Base-by-base conservation (phyloP, 2,888 invertebrate genomes). In the Meteorus cinctellus region DNA sequence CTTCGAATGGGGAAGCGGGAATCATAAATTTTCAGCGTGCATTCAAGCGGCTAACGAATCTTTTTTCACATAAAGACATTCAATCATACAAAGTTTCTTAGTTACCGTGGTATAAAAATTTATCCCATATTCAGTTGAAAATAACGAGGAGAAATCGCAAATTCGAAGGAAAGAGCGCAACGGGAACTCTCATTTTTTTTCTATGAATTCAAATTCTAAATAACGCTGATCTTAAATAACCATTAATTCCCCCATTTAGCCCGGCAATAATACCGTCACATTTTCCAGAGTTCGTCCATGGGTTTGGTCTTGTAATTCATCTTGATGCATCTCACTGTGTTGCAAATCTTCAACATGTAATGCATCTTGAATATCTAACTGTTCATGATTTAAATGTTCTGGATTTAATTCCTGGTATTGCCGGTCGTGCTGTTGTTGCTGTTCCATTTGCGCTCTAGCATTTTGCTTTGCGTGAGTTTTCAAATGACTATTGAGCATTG, bases 391-490 rank as follows among this genome's bases (percentile, higher is more conserved):
- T 4, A 72, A 60, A 59, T 70, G 70, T 55, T 72, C 68, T 34
- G 60, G 60, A n/a, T 68, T 66, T 10, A 66, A 51, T 48, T 65
- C 36, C 8, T 51, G 41, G 4, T 69, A 55, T 27, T 80, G 78
- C 14, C 78, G 78, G 16, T 79, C 77, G 34, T 85, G 82, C 3
- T 81, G 81, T 14, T 71, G 34, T 34, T 72, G 66, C n/a, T 79
- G 76, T 41, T 81, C 80, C 48, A 80, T 82, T 72, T 85, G 86
- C 0, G 82, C 84, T 34, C 85, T 70, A 0, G 86, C 86, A 27
- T 82, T 88, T 75, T 89, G 89, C 70, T 89, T 89, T 0, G 89
- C 89, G 77, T 89, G 89, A 0, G 89, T 89, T 75, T 88, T 89
- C 14, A 89, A 72, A 62, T 89, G 89, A 0, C 89, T 89, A 76